Evolutionary conservation across 1,140 invertebrate genomes (phyloP), one percentile per base, ranked within the genome.

Genomic region (Lordiphosa mommai): DNA sequence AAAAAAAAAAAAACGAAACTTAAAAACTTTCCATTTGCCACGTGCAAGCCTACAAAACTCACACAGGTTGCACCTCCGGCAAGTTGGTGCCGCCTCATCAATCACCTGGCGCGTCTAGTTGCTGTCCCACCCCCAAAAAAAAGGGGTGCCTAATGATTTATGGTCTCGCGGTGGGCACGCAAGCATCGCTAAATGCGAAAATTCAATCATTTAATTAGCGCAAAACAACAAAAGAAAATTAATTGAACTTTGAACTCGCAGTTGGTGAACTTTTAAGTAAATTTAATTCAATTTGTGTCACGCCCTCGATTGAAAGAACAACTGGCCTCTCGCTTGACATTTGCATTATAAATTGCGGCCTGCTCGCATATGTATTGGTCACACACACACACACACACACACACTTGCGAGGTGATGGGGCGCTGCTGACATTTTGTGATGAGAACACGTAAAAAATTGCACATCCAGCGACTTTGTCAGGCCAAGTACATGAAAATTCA

Each of bases 131-230:
- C 20, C 38, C 43, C 48, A 51, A 51, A 63, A 12, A 46, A 66
- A 67, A 51, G 40, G 76, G 60, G 65, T 80, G 61, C 76, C 40
- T 80, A 80, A 80, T 80, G 74, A 80, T 80, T 80, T 80, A 80
- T 80, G 71, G 74, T 65, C 53, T 52, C 41, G 30, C 64, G 41
- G 20, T 20, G 8, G 17, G 51, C 14, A 53, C 37, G 41, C 55
- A 60, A 38, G 34, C 38, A 30, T 52, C 27, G 59, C 74, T 70
- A 74, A 74, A 80, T 80, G 60, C 76, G 71, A 60, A 82, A 68
- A 80, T 80, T 80, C 76, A 80, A 80, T 80, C 76, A 80, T 80
- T 80, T 82, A 80, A 80, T 80, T 80, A 80, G 71, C 57, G 76
- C 71, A 53, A 51, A 61, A 79, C 64, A 76, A 80, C 76, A 82